Conservation (phyloP, 1,140 invertebrate species). For the Psilanteris sp. region DNA sequence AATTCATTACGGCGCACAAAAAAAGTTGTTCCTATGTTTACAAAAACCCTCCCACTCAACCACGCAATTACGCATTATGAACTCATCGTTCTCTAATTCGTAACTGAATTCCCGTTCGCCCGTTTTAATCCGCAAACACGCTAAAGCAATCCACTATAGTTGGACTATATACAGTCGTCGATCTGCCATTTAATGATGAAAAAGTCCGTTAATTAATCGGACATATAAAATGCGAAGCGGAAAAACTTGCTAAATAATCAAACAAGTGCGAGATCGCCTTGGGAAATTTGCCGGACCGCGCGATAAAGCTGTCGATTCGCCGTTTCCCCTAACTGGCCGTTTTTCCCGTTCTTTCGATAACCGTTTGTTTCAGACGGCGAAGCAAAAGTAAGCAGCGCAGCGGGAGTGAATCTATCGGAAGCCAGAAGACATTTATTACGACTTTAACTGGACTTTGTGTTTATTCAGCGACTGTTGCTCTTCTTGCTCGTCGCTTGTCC, state of each 20-base stretch:
- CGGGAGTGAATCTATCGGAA: conserved; percentile 70
- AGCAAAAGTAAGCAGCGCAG: conserved; percentile 69
- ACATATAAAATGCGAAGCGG: conserved; percentile 14
- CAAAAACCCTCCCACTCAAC: no score
- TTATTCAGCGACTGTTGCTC: conserved; percentile 79
- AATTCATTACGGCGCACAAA: no score
- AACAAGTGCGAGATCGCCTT: conserved; percentile 50
- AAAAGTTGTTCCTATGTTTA: no score
- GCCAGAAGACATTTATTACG: conserved; percentile 79
- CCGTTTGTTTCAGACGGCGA: conserved; percentile 71
- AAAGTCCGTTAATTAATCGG: conserved; percentile 42
- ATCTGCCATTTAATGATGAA: background rate
- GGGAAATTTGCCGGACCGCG: conserved; percentile 52
- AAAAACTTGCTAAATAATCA: conserved; percentile 46
- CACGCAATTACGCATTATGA: no score
- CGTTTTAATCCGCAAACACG: no score
- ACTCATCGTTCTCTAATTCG: no score
- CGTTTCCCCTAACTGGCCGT: conserved; percentile 47
- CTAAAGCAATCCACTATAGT: no score
- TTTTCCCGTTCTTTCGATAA: conserved; percentile 66
- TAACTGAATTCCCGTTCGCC: no score
- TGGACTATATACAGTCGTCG: no score
- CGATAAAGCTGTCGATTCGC: conserved; percentile 77
- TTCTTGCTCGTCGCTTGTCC: conserved; percentile 50
- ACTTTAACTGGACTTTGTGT: conserved; percentile 80